Evolutionary conservation across 2,113 vertebrate species (phyloP), one percentile per base, ranked within the genome.

Genomic region (Dicaeum eximium): DNA sequence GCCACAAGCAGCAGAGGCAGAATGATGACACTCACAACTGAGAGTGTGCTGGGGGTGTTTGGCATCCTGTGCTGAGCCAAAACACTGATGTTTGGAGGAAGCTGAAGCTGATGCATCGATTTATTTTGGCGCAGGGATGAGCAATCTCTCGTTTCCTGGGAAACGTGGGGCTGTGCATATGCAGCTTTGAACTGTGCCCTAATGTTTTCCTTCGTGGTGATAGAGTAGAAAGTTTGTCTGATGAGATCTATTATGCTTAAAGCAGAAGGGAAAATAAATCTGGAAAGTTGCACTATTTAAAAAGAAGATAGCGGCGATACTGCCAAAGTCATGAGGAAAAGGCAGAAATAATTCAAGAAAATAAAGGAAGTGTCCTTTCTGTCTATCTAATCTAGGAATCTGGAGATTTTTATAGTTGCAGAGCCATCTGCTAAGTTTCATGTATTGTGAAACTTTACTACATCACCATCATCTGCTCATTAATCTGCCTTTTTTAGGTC

Each of bases 121-220:
- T 97, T 83, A 93, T 94, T 97, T 97, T 56, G 48, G 90, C 79
- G 27, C 66, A 28, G 88, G 94, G 95, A 97, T 80, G 94, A 98
- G 92, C 92, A 94, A 37, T 89, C 10, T 2, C 88, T 96, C 58
- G 97, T 97, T 98, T 97, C 97, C 97, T 96, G 97, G 97, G 97
- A 97, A 97, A 97, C 96, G 38, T 51, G 47, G 81, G 79, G 65
- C 87, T 95, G 94, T 88, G 96, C 93, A 94, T 96, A 96, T 94
- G 92, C 86, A 72, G 75, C 91, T 96, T 65, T 4, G 75, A 94
- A 91, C n/a, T 82, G 87, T 31, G 79, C 89, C 92, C 94, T 89
- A 83, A 86, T 93, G 95, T 95, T 97, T 96, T 94, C 89, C 84
- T 86, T 91, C 21, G 27, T 71, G 72, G 65, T 88, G 85, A 86